Conservation (phyloP, 1,140 invertebrate genomes). For the Phymastichus coffea region DNA sequence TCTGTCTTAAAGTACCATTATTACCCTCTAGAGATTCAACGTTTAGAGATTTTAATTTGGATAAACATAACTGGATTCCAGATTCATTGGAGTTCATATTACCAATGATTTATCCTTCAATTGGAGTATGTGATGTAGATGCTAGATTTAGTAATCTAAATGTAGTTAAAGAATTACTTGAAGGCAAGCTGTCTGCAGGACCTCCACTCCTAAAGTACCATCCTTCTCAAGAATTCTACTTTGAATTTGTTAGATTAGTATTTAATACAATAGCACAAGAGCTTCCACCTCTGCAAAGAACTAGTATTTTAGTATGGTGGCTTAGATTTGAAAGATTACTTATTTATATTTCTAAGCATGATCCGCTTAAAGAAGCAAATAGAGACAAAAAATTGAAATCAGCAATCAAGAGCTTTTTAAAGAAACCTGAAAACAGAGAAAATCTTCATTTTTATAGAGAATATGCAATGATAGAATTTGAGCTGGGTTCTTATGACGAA, state of each 20-base stretch:
- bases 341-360: slow-evolving; percentile 54
- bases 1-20: slow-evolving; percentile 63
- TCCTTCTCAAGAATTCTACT: slow-evolving; percentile 62
- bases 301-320: slow-evolving; percentile 62
- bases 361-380: slow-evolving; percentile 46
- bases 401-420: slow-evolving; percentile 60
- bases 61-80: slow-evolving; percentile 55
- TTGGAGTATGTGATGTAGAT: slow-evolving; percentile 44
- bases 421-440: slow-evolving; percentile 58
- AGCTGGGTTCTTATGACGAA: slow-evolving; percentile 53
- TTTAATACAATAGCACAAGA: slow-evolving; percentile 43
- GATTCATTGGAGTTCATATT: slow-evolving; percentile 59
- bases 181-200: slow-evolving; percentile 52
- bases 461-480: slow-evolving; percentile 64
- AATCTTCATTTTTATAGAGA: slow-evolving; percentile 62
- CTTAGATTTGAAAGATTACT: slow-evolving; percentile 62
- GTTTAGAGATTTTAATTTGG: slow-evolving; percentile 49
- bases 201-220: slow-evolving; percentile 63
- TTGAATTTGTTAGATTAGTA: slow-evolving; percentile 55
- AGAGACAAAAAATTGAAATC: slow-evolving; percentile 54
- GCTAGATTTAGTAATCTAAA: slow-evolving; percentile 41
- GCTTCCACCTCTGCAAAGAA: slow-evolving; percentile 40
- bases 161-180: slow-evolving; percentile 53
- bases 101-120: slow-evolving; percentile 49
- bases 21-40: slow-evolving; percentile 54